Evolutionary conservation across 2,888 invertebrate genomes (phyloP).

Genomic region (Camponotus fellah): DNA sequence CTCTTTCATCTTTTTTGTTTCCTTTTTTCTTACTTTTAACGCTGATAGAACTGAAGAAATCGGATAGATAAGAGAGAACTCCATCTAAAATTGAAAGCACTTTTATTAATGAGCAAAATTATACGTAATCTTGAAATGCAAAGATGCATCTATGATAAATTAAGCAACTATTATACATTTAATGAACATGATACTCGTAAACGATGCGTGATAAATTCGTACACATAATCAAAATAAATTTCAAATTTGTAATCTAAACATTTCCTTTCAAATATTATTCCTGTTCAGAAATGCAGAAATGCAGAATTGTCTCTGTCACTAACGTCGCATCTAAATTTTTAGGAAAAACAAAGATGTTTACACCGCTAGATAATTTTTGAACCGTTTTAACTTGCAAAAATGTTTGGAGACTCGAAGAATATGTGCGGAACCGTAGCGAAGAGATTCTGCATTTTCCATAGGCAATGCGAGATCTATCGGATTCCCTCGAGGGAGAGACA

Average conservation of each 20-base stretch:
- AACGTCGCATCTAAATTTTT: background rate
- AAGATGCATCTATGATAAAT: background rate
- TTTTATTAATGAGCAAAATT: background rate
- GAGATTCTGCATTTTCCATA: background rate
- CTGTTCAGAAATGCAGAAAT: background rate
- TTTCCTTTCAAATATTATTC: too few species aligned
- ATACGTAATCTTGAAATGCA: background rate
- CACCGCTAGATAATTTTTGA: background rate
- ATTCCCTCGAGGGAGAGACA: slow-evolving; percentile 64
- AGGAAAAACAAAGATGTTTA: background rate
- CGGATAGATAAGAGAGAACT: background rate
- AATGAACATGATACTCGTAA: too few species aligned
- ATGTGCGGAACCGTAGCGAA: background rate
- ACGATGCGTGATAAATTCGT: background rate
- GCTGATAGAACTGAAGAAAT: background rate
- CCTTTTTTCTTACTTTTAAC: background rate
- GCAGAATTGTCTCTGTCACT: background rate
- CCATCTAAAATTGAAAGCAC: background rate
- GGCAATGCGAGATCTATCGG: slow-evolving; percentile 40
- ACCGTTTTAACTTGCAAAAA: background rate
- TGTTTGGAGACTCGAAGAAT: background rate
- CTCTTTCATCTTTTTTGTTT: background rate
- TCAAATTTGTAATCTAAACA: too few species aligned
- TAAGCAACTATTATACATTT: background rate
- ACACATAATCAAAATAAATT: too few species aligned